A percentile compares a stretch with the other conserved stretches of the same genome.
phyloP scores from a whole-genome alignment of 2,797 vertebrate species.

The Karalla daura region DNA sequence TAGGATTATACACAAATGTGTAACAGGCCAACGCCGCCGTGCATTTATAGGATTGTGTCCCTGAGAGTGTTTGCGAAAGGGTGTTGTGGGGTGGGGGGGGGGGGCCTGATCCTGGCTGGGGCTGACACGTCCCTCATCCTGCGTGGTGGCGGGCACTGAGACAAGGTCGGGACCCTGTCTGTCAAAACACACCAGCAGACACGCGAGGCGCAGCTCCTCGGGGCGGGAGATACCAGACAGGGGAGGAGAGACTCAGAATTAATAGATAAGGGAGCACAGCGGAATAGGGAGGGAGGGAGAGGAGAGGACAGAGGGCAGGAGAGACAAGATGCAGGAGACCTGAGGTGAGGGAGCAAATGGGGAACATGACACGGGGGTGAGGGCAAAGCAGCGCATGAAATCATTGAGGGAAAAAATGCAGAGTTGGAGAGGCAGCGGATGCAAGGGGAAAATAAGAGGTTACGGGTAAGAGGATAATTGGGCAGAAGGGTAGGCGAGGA shows the following conservation, averaged over 20 bases:
- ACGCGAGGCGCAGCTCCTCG: slow-evolving; percentile 66
- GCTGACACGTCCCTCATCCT: slow-evolving; percentile 61
- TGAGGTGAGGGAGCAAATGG: slow-evolving; percentile 29
- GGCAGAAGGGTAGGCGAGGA: slow-evolving; percentile 43
- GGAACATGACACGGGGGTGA: slow-evolving; percentile 18
- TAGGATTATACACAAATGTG: background rate
- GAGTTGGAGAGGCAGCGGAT: slow-evolving; percentile 30
- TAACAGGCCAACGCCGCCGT: background rate
- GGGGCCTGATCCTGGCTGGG: slow-evolving; percentile 33
- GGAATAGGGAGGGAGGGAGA: slow-evolving; percentile 5
- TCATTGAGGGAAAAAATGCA: slow-evolving; percentile 9
- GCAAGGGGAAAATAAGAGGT: slow-evolving; percentile 50
- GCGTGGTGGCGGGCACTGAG: slow-evolving; percentile 53
- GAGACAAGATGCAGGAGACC: slow-evolving; percentile 45
- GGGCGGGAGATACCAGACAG: slow-evolving; percentile 64
- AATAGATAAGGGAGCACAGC: slow-evolving; percentile 66
- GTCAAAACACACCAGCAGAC: slow-evolving; percentile 70
- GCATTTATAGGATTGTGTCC: background rate
- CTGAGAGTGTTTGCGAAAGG: slow-evolving; percentile 39
- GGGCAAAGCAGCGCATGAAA: slow-evolving; percentile 28
- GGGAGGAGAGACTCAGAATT: slow-evolving; percentile 59
- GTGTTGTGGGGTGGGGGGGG: slow-evolving; percentile 1
- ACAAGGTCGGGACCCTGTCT: slow-evolving; percentile 71
- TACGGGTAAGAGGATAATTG: slow-evolving; percentile 52
- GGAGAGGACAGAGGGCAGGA: slow-evolving; percentile 37